Evolutionary conservation across 2,797 vertebrate genomes (phyloP), one percentile per base, ranked within the genome.

Genomic region (Gymnoscopelus braueri): DNA sequence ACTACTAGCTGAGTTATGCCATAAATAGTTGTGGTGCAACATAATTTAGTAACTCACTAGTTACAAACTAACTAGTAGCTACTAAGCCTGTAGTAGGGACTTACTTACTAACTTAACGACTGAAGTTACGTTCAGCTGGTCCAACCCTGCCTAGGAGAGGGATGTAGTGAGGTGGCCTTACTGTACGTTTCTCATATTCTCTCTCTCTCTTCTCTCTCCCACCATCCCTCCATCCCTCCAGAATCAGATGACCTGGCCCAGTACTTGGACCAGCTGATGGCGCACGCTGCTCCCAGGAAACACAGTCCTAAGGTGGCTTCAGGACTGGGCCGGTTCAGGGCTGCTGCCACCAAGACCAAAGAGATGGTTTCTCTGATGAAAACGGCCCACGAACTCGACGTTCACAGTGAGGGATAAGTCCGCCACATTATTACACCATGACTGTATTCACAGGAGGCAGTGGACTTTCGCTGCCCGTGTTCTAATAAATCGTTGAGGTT

Each of bases 241-340:
- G 96, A 93, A 76, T 79, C 88, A 0, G 96, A 98, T 0, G 96
- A 98, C 82, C 90, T 99, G 5, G 92, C 95, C 8, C 93, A 94
- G 87, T 99, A 98, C 89, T 86, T 99, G 83, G 96, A 97, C 85
- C 96, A 96, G 76, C 93, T 99, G 54, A 84, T 99, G 91, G 93
- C 95, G 9, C 93, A 69, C 67, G 83, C 94, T 0, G 77, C 81
- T 32, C 93, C 95, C 10, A 92, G 89, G 78, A 82, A 85, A 11
- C 76, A 80, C 85, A 91, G 39, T 9, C 0, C 4, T 51, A 58
- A 0, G 65, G 44, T 26, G 9, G n/a, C 3, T 0, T 67, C 59
- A 1, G 87, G 67, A 48, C 86, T 95, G 79, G 78, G 87, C 62
- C 92, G 92, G 58, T 98, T 98, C 87, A 95, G 90, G 63, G 94